Evolutionary conservation across 2,113 vertebrate species (phyloP), one percentile per base, ranked within the genome.

Genomic region (Halichoerus grypus): DNA sequence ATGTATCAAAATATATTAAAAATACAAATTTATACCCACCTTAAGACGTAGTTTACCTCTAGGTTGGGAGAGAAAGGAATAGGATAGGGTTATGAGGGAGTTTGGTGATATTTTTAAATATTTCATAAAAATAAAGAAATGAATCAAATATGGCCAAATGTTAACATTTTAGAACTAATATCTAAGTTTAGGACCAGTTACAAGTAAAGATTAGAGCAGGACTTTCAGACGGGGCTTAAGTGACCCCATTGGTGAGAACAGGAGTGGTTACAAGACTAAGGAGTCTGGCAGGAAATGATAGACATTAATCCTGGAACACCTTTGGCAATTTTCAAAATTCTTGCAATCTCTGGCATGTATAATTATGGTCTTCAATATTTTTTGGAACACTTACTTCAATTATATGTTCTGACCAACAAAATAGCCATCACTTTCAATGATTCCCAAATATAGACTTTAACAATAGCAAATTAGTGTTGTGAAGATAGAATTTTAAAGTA

Each of bases 391-490:
- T 88, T 94, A 49, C 4, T 87, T 95, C 80, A 92, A 92, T 97
- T 91, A 89, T 49, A 49, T 80, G 28, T 89, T 89, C 51, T 86
- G 59, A 55, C 15, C 21, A 79, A 89, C 36, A 89, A 92, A 93
- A 63, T 53, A 89, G 24, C 8, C 67, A 85, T 86, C 13, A 81
- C 26, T 90, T 97, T 87, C 39, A 83, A 39, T 59, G 51, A 95
- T 61, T 89, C 13, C 8, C 14, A 86, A 94, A 89, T 71, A 87
- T 12, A 80, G 33, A 79, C 46, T 86, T 87, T 89, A 92, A 95
- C 92, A 97, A 96, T 59, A 93, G 67, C 49, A 96, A 97, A 95
- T 95, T 92, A 87, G 33, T 51, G 4, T 59, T 97, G 31, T 69
- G 28, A 63, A 59, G 81, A 92, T 14, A 76, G 26, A 96, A 87